Percentiles rank a stretch among this genome's conserved stretches.
These are phyloP conservation scores for Steinernema hermaphroditum DNA, from an alignment of 2,888 invertebrate genomes.

Conservation along the genomic window DNA sequence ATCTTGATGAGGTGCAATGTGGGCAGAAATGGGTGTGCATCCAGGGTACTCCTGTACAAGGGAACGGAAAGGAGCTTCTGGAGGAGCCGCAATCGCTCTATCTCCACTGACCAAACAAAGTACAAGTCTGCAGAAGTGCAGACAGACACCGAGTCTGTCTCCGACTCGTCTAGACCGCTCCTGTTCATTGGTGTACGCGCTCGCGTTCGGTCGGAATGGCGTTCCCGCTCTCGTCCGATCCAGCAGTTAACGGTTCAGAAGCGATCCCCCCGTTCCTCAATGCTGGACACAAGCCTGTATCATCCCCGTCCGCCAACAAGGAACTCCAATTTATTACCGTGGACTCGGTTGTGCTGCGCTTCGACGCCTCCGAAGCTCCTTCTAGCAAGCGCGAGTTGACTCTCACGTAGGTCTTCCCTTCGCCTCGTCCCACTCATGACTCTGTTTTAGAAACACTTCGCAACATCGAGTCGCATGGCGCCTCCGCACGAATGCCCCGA, in stretches of 20 bases:
- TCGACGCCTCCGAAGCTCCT: not conserved
- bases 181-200: too few relatives aligned
- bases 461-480: conserved; percentile 37
- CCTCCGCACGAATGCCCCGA: conserved; percentile 37
- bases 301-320: not conserved
- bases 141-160: too few relatives aligned
- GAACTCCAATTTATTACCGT: not conserved
- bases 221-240: not conserved
- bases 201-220: not conserved
- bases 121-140: too few relatives aligned
- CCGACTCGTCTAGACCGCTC: too few relatives aligned
- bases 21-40: too few relatives aligned
- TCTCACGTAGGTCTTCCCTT: not conserved
- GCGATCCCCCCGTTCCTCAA: not conserved
- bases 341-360: not conserved
- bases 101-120: too few relatives aligned
- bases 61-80: too few relatives aligned
- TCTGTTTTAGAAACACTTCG: conserved; percentile 34
- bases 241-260: not conserved
- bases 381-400: not conserved
- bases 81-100: too few relatives aligned
- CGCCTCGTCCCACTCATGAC: not conserved
- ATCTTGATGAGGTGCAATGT: too few relatives aligned
- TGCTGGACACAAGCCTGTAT: not conserved
- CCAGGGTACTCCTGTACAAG: too few relatives aligned